Conservation (phyloP, 2,113 vertebrate species). For the Litocranius walleri region DNA sequence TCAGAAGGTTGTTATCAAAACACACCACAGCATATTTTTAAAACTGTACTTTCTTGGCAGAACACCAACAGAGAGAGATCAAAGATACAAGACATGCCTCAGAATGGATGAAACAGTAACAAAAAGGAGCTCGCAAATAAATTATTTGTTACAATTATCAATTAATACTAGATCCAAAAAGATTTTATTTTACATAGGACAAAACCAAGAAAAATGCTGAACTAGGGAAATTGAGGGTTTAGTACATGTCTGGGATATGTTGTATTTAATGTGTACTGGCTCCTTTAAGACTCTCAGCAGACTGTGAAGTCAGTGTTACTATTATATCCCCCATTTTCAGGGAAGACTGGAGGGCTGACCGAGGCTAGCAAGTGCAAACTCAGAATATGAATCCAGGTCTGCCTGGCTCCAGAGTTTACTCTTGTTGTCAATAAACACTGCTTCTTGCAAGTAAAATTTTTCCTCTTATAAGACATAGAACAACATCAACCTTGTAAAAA, state of each 20-base stretch:
- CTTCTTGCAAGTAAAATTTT: background rate
- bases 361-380: background rate
- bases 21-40: background rate
- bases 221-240: background rate
- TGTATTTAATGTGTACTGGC: background rate
- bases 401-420: background rate
- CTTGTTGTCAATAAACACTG: background rate
- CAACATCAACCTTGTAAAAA: background rate
- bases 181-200: background rate
- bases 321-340: background rate
- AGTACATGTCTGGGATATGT: background rate
- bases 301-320: background rate
- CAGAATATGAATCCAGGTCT: background rate
- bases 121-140: background rate
- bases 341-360: background rate
- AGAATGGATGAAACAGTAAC: background rate
- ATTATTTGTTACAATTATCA: background rate
- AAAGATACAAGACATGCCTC: background rate
- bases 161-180: background rate
- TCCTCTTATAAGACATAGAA: background rate
- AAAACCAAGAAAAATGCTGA: background rate
- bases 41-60: background rate
- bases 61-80: background rate
- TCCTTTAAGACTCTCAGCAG: background rate
- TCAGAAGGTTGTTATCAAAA: conserved; percentile 21